These are phyloP conservation scores for Nephrotoma flavescens DNA, from an alignment of 2,888 invertebrate genomes.

Conservation along the genomic window DNA sequence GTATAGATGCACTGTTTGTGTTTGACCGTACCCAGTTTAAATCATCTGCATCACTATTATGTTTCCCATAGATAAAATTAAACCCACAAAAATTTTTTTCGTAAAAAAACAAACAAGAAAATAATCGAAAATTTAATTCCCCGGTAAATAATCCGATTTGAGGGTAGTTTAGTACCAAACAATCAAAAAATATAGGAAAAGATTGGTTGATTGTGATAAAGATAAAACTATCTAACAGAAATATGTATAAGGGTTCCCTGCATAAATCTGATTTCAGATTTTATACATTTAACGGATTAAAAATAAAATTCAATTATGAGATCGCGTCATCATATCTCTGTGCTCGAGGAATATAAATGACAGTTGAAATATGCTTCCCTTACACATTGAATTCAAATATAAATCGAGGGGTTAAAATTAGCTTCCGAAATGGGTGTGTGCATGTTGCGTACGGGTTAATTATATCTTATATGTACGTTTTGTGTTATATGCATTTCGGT, in stretches of 20 bases:
- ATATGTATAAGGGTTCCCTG: background rate
- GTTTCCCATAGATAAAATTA: background rate
- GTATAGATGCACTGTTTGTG: too few relatives aligned
- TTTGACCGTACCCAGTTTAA: too few relatives aligned
- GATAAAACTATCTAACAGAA: background rate
- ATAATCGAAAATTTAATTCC: background rate
- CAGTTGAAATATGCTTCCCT: background rate
- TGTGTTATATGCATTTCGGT: background rate
- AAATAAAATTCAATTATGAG: background rate
- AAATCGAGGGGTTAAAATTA: background rate
- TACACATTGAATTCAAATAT: background rate
- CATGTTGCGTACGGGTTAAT: background rate
- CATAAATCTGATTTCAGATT: background rate
- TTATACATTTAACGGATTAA: background rate
- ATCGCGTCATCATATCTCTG: background rate
- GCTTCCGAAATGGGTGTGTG: background rate
- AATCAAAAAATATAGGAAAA: background rate
- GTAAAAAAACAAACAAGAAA: background rate
- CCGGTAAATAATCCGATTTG: background rate
- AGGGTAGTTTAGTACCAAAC: background rate
- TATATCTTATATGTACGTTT: background rate
- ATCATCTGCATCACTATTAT: too few relatives aligned
- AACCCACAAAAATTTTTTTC: background rate
- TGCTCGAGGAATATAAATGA: background rate
- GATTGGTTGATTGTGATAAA: background rate